Base-by-base conservation (phyloP, 2,797 vertebrate genomes). In the Acrocephalus scirpaceus region DNA sequence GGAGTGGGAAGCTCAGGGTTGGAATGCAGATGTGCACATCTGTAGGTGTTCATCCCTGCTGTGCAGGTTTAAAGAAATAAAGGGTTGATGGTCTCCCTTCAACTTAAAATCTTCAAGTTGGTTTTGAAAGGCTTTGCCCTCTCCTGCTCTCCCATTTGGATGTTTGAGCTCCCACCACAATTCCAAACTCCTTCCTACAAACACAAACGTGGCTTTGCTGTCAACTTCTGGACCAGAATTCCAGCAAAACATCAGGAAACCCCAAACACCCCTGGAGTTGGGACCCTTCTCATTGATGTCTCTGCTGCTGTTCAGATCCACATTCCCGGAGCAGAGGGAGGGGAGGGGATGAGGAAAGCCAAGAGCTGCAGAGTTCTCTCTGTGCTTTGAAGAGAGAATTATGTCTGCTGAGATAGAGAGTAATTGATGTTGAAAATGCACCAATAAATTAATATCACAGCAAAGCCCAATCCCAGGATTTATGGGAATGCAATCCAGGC, bases 371-470 rank as follows among this genome's bases (percentile, higher is more conserved):
- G 81, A 77, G 71, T 64, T 94, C 54, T 53, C 82, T 27, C 19
- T 29, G 47, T 65, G 84, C 89, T 93, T 75, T 90, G 86, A 90
- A 95, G 74, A 86, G 67, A 92, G 74, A 97, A 93, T 88, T 82
- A 66, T 80, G 58, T 74, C 84, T 84, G 95, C 40, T 84, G 67
- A 94, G 92, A 90, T 51, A 65, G 85, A 67, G 51, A 12, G 40
- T 82, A 96, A 95, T 45, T 90, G 96, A 97, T 95, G 90, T 54
- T 79, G 88, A 92, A 83, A 97, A 96, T 64, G 77, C 57, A 26
- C 69, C 73, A 90, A 96, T 97, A 95, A 94, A 95, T 78, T 92
- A 96, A 92, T 83, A 84, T 93, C 89, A 88, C 60, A 89, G 90
- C 67, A 93, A 95, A 84, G 44, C 86, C 9, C 32, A 83, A n/a